Evolutionary conservation across 2,888 invertebrate species (phyloP).

Genomic region (Crocallis elinguaria): DNA sequence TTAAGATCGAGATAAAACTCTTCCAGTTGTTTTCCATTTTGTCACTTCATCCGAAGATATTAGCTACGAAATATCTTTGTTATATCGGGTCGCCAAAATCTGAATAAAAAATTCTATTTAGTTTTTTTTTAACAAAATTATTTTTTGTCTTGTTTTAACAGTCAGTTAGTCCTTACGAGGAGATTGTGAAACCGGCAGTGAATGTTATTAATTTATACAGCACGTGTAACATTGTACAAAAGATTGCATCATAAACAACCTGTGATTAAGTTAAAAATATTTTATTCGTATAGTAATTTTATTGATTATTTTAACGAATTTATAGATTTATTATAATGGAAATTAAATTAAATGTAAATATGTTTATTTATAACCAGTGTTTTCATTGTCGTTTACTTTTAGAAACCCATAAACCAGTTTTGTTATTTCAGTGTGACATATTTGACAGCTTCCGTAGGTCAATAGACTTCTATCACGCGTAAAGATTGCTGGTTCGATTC

Average conservation of each 20-base stretch:
- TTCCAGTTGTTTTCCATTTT: too few species aligned
- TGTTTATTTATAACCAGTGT: conserved; percentile 8
- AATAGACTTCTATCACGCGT: too few species aligned
- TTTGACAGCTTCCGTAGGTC: neutral
- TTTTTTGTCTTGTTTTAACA: too few species aligned
- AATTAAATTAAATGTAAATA: conserved; percentile 30
- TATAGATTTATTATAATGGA: conserved; percentile 19
- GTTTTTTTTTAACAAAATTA: too few species aligned
- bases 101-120: too few species aligned
- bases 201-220: conserved; percentile 32
- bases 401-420: neutral
- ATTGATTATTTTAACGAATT: conserved; percentile 29
- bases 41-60: too few species aligned
- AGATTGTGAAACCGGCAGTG: conserved; percentile 12
- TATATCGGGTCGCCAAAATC: too few species aligned
- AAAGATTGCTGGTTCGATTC: too few species aligned
- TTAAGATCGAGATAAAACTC: too few species aligned
- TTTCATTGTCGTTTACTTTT: neutral
- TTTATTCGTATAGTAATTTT: conserved; percentile 31
- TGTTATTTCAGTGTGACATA: neutral
- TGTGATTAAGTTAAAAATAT: conserved; percentile 63
- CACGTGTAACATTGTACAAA: conserved; percentile 47
- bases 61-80: too few species aligned
- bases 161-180: conserved; percentile 4
- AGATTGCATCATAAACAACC: conserved; percentile 55